Conservation (phyloP, 2,888 invertebrate species). For the Gastracanthus pulcherrimus region DNA sequence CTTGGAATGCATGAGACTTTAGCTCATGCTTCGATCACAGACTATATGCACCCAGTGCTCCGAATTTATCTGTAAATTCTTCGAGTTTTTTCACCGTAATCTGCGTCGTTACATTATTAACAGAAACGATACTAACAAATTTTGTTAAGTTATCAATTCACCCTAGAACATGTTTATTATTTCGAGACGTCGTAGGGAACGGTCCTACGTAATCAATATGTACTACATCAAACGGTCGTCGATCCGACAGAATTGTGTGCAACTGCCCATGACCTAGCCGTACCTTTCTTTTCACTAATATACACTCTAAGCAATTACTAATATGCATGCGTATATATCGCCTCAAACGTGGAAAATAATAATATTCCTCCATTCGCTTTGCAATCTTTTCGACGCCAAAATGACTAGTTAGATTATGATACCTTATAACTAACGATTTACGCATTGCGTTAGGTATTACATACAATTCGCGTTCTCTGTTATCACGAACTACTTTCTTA, state of each 20-base stretch:
- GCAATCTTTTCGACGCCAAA: slow-evolving; percentile 41
- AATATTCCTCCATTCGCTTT: slow-evolving; percentile 16
- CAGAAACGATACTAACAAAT: no score
- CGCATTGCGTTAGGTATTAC: slow-evolving; percentile 35
- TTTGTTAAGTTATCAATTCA: no score
- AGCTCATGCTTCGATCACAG: no score
- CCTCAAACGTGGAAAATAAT: slow-evolving; percentile 48
- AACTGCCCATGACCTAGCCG: slow-evolving; percentile 34
- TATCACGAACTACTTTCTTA: background rate
- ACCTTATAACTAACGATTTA: slow-evolving; percentile 38
- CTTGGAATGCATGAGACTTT: no score
- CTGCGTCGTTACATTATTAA: no score
- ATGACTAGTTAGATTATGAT: slow-evolving; percentile 46
- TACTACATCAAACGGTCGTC: slow-evolving; percentile 54
- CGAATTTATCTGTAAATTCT: no score
- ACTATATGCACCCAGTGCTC: no score
- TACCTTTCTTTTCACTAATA: slow-evolving; percentile 31
- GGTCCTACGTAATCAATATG: slow-evolving; percentile 60
- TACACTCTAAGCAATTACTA: slow-evolving; percentile 42
- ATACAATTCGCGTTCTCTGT: slow-evolving; percentile 8
- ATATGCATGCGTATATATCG: slow-evolving; percentile 48
- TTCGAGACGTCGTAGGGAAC: slow-evolving; percentile 35
- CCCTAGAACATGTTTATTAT: slow-evolving; percentile 57
- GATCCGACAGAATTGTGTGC: slow-evolving; percentile 51
- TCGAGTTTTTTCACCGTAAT: no score